Percentiles rank a stretch among this genome's conserved stretches.
Evolutionary conservation across 2,113 vertebrate species (phyloP).

Genomic region (Eulacestoma nigropectus): DNA sequence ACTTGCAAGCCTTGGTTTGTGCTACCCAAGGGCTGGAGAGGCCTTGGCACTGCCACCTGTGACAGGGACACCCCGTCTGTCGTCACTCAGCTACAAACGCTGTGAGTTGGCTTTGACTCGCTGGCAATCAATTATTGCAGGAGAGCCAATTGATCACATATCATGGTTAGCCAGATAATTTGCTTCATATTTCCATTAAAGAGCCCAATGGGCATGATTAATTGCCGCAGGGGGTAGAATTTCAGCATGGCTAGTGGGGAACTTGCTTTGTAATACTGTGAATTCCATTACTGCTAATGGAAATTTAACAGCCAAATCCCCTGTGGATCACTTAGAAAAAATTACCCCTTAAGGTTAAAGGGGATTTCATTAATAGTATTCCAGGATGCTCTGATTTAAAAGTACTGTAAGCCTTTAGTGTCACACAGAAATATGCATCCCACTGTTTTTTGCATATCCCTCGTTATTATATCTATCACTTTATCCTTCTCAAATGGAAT

Average conservation of each 20-base stretch:
- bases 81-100: neutral
- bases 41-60: neutral
- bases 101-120: neutral
- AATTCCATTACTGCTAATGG: conserved; percentile 55
- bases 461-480: neutral
- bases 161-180: conserved; percentile 38
- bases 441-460: conserved; percentile 4
- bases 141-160: conserved; percentile 23
- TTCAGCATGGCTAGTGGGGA: conserved; percentile 2
- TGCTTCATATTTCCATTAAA: conserved; percentile 41
- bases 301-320: conserved; percentile 59
- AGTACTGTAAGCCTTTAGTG: neutral
- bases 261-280: conserved; percentile 5
- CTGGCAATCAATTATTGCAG: neutral
- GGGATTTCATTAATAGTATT: conserved; percentile 45
- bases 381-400: conserved; percentile 12
- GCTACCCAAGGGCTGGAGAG: neutral
- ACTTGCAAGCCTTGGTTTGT: neutral
- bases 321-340: conserved; percentile 49
- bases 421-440: conserved; percentile 24
- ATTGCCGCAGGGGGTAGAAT: conserved; percentile 22
- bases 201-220: conserved; percentile 33
- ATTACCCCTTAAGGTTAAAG: conserved; percentile 55
- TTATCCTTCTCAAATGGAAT: conserved; percentile 30
- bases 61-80: neutral